Conservation (phyloP, 2,113 vertebrate species). For the Cottus gobio region DNA sequence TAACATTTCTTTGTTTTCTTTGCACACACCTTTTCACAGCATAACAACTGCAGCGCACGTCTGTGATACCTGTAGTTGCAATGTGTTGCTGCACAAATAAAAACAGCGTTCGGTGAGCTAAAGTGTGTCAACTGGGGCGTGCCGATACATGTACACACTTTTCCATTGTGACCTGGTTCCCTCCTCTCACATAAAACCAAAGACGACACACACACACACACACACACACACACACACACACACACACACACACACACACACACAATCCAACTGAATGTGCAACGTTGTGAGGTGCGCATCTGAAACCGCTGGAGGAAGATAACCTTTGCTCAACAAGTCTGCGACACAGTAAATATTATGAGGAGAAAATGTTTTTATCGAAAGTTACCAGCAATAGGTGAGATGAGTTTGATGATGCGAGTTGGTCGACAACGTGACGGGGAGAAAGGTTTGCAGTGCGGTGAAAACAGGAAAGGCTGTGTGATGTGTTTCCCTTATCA, state of each 20-base stretch:
- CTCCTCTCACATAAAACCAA: background rate
- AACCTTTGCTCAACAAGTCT: slow-evolving; percentile 7
- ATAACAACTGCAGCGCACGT: background rate
- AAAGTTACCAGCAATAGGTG: slow-evolving; percentile 5
- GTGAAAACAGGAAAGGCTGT: slow-evolving; percentile 84
- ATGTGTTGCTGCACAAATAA: slow-evolving; percentile 44
- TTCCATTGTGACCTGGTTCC: slow-evolving; percentile 51
- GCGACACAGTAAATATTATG: slow-evolving; percentile 31
- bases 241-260: no score
- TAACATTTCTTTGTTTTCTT: background rate
- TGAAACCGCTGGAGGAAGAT: background rate
- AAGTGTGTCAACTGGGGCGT: slow-evolving; percentile 48
- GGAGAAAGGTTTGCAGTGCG: slow-evolving; percentile 43
- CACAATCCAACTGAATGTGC: background rate
- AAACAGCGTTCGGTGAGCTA: background rate
- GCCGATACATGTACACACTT: slow-evolving; percentile 37
- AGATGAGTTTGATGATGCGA: slow-evolving; percentile 1
- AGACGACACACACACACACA: background rate
- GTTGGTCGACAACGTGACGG: slow-evolving; percentile 3
- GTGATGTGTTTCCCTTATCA: slow-evolving; percentile 80
- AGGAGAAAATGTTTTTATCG: background rate
- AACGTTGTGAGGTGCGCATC: slow-evolving; percentile 1
- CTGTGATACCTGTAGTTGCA: background rate
- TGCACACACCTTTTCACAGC: background rate
- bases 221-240: no score